Percentiles rank a stretch among this genome's conserved stretches.
Evolutionary conservation across 2,797 vertebrate genomes (phyloP).

Genomic region (Neopelma chrysocephalum): DNA sequence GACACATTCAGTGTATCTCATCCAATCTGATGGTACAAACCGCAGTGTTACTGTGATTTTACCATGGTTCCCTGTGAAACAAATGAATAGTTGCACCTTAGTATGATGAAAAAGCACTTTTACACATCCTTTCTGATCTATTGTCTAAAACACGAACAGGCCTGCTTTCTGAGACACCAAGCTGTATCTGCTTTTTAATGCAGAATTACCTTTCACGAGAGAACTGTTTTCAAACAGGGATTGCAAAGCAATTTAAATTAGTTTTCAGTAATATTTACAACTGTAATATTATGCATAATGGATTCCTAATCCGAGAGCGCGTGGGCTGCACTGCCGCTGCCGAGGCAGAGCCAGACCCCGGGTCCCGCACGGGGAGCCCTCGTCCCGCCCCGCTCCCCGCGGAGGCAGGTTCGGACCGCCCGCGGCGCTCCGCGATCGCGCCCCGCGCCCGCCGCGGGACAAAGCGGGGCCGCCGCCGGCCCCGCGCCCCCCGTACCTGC

Average conservation of each 20-base stretch:
- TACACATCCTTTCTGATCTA: not conserved
- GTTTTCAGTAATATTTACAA: fast-evolving
- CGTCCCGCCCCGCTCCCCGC: not conserved
- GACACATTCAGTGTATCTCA: not conserved
- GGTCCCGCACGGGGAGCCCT: not conserved
- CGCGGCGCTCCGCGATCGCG: too few species aligned
- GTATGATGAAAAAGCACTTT: not conserved
- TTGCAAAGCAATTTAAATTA: not conserved
- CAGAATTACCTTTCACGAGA: fast-evolving
- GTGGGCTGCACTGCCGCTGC: not conserved
- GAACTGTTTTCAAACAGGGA: too few species aligned
- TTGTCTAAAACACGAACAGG: not conserved
- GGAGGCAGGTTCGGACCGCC: too few species aligned
- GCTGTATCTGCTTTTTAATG: fast-evolving
- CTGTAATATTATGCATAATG: not conserved
- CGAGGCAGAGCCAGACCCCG: not conserved
- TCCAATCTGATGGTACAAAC: not conserved
- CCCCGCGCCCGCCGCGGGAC: not conserved
- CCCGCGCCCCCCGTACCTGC: not conserved
- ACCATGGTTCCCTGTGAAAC: not conserved
- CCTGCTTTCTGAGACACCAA: not conserved
- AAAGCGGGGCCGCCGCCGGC: too few species aligned
- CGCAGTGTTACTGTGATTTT: not conserved
- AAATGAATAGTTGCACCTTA: not conserved
- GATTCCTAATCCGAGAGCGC: fast-evolving